Base-by-base conservation (phyloP, 2,797 vertebrate genomes). In the Pelobates cultripes region DNA sequence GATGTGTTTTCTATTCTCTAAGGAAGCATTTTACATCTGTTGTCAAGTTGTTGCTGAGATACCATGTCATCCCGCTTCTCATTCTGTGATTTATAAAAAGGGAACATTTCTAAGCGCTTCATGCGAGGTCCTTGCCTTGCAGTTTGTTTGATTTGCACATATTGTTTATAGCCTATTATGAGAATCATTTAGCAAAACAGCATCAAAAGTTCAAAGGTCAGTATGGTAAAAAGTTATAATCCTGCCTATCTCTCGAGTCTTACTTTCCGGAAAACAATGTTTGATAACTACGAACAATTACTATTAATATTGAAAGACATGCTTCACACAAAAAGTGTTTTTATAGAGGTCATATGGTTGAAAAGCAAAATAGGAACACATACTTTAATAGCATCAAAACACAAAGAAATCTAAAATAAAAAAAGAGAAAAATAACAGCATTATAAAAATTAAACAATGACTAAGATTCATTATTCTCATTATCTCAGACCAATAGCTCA, bases 1-100 rank as follows among this genome's bases (percentile, higher is more conserved):
- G 14, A 83, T 86, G 78, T 85, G 86, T 82, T 68, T 61, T 85
- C 87, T 88, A 8, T 88, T 93, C 88, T 92, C 86, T 72, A 83
- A 90, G 85, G 89, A 79, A 81, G 43, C 86, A 87, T 92, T 93
- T 90, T 91, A 92, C 64, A 71, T 93, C 90, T 92, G 88, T 90
- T 91, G 83, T 93, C 89, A 91, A 92, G 91, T 90, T 92, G 89
- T 92, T 91, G 90, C 90, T 67, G 89, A 90, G 88, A 88, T 91
- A 93, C 88, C 85, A 72, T 64, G 69, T 89, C 89, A 93, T 87
- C 88, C 88, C 84, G 77, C 72, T 43, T 3, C 70, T 87, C 78
- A 86, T 87, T 93, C 89, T 88, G 86, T 88, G 85, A 89, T 89
- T 91, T 93, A 90, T 81, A 86, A 88, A 87, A 88, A 86, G 43